Evolutionary conservation across 2,113 vertebrate genomes (phyloP).

Genomic region (Otis tarda): DNA sequence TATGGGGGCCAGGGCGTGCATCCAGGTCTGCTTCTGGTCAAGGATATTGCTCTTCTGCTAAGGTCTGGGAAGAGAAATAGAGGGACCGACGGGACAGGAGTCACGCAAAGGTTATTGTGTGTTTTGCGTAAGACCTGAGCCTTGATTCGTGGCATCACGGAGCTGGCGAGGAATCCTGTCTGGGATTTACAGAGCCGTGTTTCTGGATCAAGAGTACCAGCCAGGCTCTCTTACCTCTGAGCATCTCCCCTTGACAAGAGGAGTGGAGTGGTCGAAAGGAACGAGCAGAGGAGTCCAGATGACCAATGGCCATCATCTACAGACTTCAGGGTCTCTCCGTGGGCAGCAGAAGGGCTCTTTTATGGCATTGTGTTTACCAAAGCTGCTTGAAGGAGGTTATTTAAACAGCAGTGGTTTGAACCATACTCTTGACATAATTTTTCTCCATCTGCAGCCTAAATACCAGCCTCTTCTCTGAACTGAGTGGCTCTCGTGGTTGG

Average conservation of each 20-base stretch:
- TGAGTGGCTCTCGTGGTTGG: background rate
- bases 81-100: background rate
- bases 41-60: background rate
- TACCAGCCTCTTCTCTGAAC: background rate
- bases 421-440: conserved; percentile 28
- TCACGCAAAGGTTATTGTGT: background rate
- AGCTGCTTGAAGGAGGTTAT: conserved; percentile 12
- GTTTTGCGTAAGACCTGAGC: background rate
- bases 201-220: background rate
- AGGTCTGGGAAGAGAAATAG: background rate
- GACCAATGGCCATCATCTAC: rapidly evolving
- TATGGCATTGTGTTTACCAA: background rate
- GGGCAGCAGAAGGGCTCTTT: background rate
- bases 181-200: background rate
- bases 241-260: background rate
- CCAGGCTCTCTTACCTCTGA: background rate
- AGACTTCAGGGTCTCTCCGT: background rate
- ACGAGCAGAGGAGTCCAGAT: background rate
- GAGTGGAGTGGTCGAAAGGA: background rate
- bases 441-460: conserved; percentile 15
- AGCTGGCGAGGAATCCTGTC: background rate
- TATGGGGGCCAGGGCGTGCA: background rate
- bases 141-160: rapidly evolving
- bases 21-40: background rate
- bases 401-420: conserved; percentile 23